Evolutionary conservation across 2,888 invertebrate genomes (phyloP), one percentile per base, ranked within the genome.

Genomic region (Calameuta idolon): DNA sequence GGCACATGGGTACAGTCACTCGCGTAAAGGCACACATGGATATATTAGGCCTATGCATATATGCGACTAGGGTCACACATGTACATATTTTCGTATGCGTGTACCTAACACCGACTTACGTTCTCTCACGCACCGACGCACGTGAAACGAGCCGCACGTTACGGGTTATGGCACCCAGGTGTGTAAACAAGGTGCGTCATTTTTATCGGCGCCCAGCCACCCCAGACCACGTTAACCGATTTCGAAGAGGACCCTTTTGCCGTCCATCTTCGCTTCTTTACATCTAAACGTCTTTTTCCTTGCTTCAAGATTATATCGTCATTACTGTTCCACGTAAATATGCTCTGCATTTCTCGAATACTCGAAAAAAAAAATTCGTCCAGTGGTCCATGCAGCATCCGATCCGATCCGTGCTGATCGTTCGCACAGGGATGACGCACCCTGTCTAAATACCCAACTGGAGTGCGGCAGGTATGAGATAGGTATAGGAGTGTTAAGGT

Each of bases 371-470:
- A 37, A 37, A 37, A 37, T 4, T 37, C 15, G 12, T 15, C 37
- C 12, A 37, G 12, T 37, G 37, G 37, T 37, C 37, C 37, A 37
- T 4, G 12, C 37, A 37, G 37, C 37, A 37, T 37, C 37, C 37
- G 37, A 37, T 37, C 37, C 12, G 12, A 37, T 37, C 37, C 37
- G 37, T 37, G 12, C 37, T 12, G 37, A 37, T 37, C 12, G 37
- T 15, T 37, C 12, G 37, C 40, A 85, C 84, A 83, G 84, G 85
- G 82, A 84, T 82, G 85, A 84, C 83, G 83, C 84, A 86, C 85
- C 85, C 85, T 83, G 84, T 80, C 83, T 83, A 84, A 86, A 86
- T 83, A 84, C 80, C 84, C 88, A 87, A 88, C 87, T 87, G 85
- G 86, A 86, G 80, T 84, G 81, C 82, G 81, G 82, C 85, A 87